phyloP scores from a whole-genome alignment of 2,113 vertebrate genomes.

The Pitta sordida region DNA sequence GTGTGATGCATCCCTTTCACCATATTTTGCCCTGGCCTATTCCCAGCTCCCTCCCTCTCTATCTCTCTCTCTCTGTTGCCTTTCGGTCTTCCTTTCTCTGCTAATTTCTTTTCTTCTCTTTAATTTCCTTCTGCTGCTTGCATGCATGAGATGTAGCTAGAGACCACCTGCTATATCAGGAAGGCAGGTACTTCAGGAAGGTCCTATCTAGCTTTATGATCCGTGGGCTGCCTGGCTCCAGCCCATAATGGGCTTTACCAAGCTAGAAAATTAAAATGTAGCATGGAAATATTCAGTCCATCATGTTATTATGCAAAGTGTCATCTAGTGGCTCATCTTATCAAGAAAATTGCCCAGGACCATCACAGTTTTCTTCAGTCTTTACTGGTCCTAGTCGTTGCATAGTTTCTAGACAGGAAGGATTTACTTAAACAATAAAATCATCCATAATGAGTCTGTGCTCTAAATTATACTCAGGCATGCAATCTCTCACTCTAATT shows the following conservation, averaged over 20 bases:
- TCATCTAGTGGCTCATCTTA: slow-evolving; percentile 68
- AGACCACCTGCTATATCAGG: not conserved
- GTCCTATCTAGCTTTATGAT: not conserved
- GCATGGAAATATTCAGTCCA: slow-evolving; percentile 50
- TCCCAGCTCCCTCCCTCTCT: not conserved
- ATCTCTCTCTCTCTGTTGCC: not conserved
- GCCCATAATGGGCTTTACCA: slow-evolving; percentile 31
- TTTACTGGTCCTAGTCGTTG: slow-evolving; percentile 54
- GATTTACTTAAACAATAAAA: slow-evolving; percentile 52
- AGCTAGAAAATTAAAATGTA: slow-evolving; percentile 69
- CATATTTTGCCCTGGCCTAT: not conserved
- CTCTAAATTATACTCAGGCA: slow-evolving; percentile 30
- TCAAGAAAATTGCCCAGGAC: slow-evolving; percentile 44
- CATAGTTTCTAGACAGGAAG: slow-evolving; percentile 48
- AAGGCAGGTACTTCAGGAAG: not conserved
- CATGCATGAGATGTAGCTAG: not conserved
- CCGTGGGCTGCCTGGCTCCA: not conserved
- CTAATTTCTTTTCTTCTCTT: not conserved
- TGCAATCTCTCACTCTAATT: slow-evolving; percentile 20
- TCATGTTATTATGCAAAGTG: slow-evolving; percentile 63
- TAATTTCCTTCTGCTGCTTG: not conserved
- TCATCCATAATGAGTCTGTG: not conserved
- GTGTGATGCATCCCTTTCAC: not conserved
- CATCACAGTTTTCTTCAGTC: slow-evolving; percentile 49
- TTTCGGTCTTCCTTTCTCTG: not conserved